These are phyloP conservation scores for Nemurella pictetii DNA, from an alignment of 2,888 invertebrate species.

Conservation along the genomic window DNA sequence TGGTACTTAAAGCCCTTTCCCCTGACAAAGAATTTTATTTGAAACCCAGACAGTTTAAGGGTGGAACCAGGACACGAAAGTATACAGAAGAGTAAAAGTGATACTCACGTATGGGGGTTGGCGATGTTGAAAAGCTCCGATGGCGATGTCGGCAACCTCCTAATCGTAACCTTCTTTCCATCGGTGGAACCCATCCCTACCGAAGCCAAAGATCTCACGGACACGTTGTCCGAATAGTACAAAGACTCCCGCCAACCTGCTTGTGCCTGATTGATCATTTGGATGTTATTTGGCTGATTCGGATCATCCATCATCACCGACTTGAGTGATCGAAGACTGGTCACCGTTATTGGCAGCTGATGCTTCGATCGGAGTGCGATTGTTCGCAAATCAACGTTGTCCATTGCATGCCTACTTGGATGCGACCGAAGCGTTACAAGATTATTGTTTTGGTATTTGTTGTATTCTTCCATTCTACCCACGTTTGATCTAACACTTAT, in stretches of 20 bases:
- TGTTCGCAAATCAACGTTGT: not conserved
- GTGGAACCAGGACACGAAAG: not conserved
- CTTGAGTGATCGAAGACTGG: conserved; percentile 36
- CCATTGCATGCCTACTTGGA: not conserved
- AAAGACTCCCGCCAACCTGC: conserved; percentile 6
- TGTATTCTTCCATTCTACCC: conserved; percentile 15
- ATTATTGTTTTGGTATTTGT: conserved; percentile 16
- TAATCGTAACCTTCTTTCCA: conserved; percentile 81
- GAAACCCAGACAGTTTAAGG: too few relatives aligned
- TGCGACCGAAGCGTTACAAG: not conserved
- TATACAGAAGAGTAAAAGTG: conserved; percentile 28
- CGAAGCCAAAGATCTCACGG: conserved; percentile 77
- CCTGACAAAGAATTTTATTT: too few relatives aligned
- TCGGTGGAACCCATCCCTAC: conserved; percentile 89
- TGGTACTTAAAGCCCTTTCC: too few relatives aligned
- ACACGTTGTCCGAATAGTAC: conserved; percentile 65
- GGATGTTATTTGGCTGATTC: conserved; percentile 1
- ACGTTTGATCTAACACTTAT: not conserved
- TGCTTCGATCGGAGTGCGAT: not conserved
- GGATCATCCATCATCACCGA: conserved; percentile 47
- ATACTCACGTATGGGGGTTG: conserved; percentile 79
- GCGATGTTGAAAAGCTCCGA: conserved; percentile 84
- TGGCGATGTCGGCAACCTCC: conserved; percentile 82
- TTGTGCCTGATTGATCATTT: not conserved
- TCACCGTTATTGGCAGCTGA: conserved; percentile 26